phyloP scores from a whole-genome alignment of 2,113 vertebrate genomes.

The Loxodonta africana region DNA sequence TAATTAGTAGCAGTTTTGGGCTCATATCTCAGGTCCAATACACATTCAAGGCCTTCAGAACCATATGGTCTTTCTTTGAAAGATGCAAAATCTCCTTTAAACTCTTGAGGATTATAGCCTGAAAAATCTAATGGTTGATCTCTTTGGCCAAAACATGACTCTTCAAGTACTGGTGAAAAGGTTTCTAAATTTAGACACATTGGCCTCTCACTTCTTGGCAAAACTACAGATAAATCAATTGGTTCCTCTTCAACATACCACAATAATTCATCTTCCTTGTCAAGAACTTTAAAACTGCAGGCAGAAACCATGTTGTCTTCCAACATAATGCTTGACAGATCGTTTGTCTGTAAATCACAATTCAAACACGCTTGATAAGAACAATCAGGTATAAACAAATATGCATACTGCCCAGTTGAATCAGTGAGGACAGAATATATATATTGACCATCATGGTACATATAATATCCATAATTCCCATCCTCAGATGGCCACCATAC shows the following conservation, averaged over 20 bases:
- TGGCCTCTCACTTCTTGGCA: constrained; percentile 92
- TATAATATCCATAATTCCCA: constrained; percentile 96
- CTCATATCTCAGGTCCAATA: constrained; percentile 92
- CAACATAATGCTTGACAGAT: constrained; percentile 88
- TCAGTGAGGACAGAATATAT: constrained; percentile 97
- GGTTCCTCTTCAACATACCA: constrained; percentile 93
- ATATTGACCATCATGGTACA: constrained; percentile 96
- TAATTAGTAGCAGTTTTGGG: constrained; percentile 70
- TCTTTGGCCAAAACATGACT: constrained; percentile 90
- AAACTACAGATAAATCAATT: constrained; percentile 93
- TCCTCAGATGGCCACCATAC: constrained; percentile 97
- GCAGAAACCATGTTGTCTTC: constrained; percentile 91
- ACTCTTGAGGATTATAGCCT: constrained; percentile 92
- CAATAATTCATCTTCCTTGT: constrained; percentile 93
- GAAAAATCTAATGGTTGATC: constrained; percentile 93
- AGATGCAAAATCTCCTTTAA: constrained; percentile 91
- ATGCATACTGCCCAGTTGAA: constrained; percentile 94
- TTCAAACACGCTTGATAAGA: constrained; percentile 88
- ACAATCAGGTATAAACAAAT: constrained; percentile 92
- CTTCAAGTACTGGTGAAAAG: constrained; percentile 95
- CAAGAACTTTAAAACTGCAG: constrained; percentile 95
- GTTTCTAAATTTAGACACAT: constrained; percentile 94
- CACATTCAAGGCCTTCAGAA: constrained; percentile 86
- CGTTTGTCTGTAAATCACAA: constrained; percentile 86
- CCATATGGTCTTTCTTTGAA: constrained; percentile 72